Percentiles rank a stretch among this genome's conserved stretches.
These are phyloP conservation scores for Rhamphomyia laevipes DNA, from an alignment of 2,888 invertebrate genomes.

Conservation along the genomic window DNA sequence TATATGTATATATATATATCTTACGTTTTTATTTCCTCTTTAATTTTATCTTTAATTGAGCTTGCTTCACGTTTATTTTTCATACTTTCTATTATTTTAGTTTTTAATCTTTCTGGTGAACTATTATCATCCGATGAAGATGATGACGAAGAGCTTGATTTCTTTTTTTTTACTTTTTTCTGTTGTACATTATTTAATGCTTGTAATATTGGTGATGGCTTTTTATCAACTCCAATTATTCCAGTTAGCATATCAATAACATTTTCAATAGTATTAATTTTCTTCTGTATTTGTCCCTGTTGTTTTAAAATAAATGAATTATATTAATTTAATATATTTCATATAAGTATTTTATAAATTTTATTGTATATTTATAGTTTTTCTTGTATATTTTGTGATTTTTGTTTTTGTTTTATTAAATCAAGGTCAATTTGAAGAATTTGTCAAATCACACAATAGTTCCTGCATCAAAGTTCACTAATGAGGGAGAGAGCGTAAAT, in stretches of 20 bases:
- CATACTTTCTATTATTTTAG: conserved; percentile 35
- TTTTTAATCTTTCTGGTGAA: conserved; percentile 35
- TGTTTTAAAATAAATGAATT: conserved; percentile 10
- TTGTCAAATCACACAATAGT: not conserved
- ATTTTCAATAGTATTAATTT: conserved; percentile 61
- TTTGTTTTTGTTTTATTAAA: not conserved
- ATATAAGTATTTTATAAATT: conserved; percentile 6
- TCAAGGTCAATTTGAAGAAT: not conserved
- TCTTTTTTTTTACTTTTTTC: conserved; percentile 12
- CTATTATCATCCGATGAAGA: conserved; percentile 25
- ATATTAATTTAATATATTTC: conserved; percentile 8
- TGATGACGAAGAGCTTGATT: conserved; percentile 24
- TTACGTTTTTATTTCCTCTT: conserved; percentile 17
- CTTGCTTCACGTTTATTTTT: conserved; percentile 24
- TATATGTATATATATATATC: too few relatives aligned
- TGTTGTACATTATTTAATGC: conserved; percentile 2
- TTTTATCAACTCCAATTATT: conserved; percentile 61
- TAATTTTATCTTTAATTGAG: conserved; percentile 6
- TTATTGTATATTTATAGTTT: conserved; percentile 15
- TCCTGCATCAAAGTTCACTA: not conserved
- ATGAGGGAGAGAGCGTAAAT: not conserved
- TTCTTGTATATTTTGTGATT: conserved; percentile 9
- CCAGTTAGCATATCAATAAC: conserved; percentile 80
- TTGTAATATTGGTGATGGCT: not conserved
- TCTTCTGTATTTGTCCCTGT: conserved; percentile 36